Conservation (phyloP, 2,888 invertebrate genomes). For the Eupithecia inturbata region DNA sequence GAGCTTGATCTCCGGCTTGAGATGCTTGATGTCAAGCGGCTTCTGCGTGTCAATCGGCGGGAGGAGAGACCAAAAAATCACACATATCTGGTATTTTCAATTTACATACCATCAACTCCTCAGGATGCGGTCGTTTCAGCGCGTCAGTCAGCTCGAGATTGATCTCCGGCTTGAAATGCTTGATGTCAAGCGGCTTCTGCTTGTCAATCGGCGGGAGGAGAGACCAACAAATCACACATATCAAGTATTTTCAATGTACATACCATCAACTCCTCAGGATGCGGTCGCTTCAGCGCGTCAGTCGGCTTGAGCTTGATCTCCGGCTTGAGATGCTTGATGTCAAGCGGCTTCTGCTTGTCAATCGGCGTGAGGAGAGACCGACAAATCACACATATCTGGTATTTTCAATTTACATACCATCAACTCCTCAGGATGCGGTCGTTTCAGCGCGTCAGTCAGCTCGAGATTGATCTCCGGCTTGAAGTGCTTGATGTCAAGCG, state of each 20-base stretch:
- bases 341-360: slow-evolving; percentile 73
- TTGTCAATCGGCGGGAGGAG: slow-evolving; percentile 74
- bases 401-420: slow-evolving; percentile 56
- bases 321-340: slow-evolving; percentile 75
- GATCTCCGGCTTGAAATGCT: slow-evolving; percentile 78
- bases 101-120: slow-evolving; percentile 68
- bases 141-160: slow-evolving; percentile 76
- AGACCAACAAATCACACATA: background rate
- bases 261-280: slow-evolving; percentile 75
- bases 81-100: background rate
- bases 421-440: slow-evolving; percentile 76
- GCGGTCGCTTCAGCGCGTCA: slow-evolving; percentile 74
- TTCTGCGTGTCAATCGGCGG: slow-evolving; percentile 75
- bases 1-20: slow-evolving; percentile 78
- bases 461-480: slow-evolving; percentile 80
- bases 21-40: slow-evolving; percentile 73
- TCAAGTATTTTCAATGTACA: background rate
- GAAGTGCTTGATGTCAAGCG: slow-evolving; percentile 73
- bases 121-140: slow-evolving; percentile 75
- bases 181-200: slow-evolving; percentile 74
- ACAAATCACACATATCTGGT: no score
- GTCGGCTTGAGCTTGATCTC: slow-evolving; percentile 78
- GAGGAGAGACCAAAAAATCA: slow-evolving; percentile 49
- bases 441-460: slow-evolving; percentile 72
- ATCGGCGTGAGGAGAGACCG: slow-evolving; percentile 64